Base-by-base conservation (phyloP, 2,113 vertebrate species). In the Pseudonaja textilis region DNA sequence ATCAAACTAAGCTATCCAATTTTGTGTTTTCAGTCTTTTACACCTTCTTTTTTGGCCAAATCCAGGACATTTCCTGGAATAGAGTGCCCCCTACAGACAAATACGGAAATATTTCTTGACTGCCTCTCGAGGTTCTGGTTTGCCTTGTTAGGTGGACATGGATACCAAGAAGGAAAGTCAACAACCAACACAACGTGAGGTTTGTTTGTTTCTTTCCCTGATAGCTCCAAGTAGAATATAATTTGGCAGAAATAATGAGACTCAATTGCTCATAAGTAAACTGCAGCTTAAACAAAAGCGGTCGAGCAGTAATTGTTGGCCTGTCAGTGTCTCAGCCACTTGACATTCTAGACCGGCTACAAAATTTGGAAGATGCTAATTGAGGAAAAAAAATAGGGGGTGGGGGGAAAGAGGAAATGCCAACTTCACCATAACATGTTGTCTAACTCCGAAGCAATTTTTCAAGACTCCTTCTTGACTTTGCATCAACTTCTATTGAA, bases 181-280 rank as follows among this genome's bases (percentile, higher is more conserved):
- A 34, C 12, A 2, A 16, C 64, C 57, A 89, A 54, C 61, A 4
- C 94, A 87, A n/a, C n/a, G 10, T 1, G 54, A 93, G 64, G 52
- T 92, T 92, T 94, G 59, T 91, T 95, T 94, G 93, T 56, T 90
- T 95, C 94, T 89, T 34, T 93, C 94, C 56, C 34, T 95, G 91
- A 91, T 0, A 0, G 29, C 88, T 25, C 23, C 89, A 93, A 56
- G 64, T 96, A 94, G 97, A 97, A 95, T 74, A 95, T 90, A 95
- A 97, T 95, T 97, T 97, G 94, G 94, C 95, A 96, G 96, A 97
- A 98, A 97, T 96, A 97, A 94, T 96, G 95, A 96, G 93, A 97
- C 95, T 69, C 94, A 97, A 97, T 97, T 97, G 96, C 92, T 97
- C 95, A 93, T 96, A 97, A 97, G 93, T 97, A 97, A 98, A 96